Conservation (phyloP, 2,888 invertebrate genomes). For the Apodemia mormo region DNA sequence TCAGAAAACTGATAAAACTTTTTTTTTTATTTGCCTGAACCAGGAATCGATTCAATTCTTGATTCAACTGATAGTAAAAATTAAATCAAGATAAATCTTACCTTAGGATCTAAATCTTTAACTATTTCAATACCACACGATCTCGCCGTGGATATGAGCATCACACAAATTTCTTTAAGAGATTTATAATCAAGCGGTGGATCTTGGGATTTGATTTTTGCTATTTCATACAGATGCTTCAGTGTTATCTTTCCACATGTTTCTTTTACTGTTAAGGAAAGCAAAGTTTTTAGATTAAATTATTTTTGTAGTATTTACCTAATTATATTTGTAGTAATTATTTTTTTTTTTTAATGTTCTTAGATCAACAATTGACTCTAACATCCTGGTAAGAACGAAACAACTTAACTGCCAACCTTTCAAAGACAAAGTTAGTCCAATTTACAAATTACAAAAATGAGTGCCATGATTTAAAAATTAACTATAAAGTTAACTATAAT, state of each 20-base stretch:
- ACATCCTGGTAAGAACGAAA: no score
- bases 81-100: constrained; percentile 36
- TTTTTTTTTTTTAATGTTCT: no score
- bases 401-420: no score
- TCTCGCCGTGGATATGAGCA: constrained; percentile 89
- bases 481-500: no score
- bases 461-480: no score
- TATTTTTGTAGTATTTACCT: not conserved
- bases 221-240: constrained; percentile 99
- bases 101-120: constrained; percentile 85
- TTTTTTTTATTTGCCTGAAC: no score
- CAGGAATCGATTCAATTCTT: no score
- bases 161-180: constrained; percentile 88
- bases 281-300: not conserved
- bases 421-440: no score
- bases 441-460: no score
- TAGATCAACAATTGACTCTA: no score
- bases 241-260: constrained; percentile 93
- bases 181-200: constrained; percentile 84
- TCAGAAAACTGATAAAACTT: no score
- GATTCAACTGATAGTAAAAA: not conserved
- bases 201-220: constrained; percentile 96
- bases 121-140: constrained; percentile 94
- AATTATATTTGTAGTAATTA: no score
- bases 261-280: constrained; percentile 83